Conservation (phyloP, 2,113 vertebrate species). For the Mustela lutreola region DNA sequence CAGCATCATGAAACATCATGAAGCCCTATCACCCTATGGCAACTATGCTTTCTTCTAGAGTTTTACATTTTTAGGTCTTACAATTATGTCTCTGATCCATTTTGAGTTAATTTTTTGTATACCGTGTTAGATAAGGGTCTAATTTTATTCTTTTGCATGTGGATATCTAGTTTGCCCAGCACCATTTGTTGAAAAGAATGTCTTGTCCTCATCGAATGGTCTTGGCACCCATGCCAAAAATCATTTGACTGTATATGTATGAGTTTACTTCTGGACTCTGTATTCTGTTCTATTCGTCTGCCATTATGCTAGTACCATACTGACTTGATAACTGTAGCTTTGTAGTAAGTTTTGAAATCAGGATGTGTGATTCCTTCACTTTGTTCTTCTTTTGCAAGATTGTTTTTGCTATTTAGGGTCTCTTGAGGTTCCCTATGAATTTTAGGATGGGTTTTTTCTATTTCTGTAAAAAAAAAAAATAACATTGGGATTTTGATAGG, state of each 20-base stretch:
- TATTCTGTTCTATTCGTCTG: not conserved
- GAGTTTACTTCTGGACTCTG: not conserved
- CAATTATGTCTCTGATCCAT: not conserved
- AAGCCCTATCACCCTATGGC: not conserved
- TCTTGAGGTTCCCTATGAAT: not conserved
- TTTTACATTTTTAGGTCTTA: not conserved
- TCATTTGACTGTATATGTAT: not conserved
- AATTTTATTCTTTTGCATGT: not conserved
- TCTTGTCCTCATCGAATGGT: not conserved
- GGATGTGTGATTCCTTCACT: not conserved
- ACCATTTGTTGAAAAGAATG: not conserved
- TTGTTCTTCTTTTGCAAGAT: not conserved
- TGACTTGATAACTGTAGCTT: not conserved
- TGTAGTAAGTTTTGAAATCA: conserved; percentile 17
- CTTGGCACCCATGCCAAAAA: not conserved
- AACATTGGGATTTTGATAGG: not conserved
- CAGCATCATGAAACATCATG: not conserved
- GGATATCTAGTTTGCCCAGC: not conserved
- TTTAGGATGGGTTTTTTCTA: conserved; percentile 12
- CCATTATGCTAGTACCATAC: not conserved
- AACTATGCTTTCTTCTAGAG: not conserved
- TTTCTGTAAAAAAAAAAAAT: not conserved
- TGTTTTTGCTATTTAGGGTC: not conserved
- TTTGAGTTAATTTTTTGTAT: not conserved
- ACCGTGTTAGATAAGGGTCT: not conserved